These are phyloP conservation scores for Montipora capitata DNA, from an alignment of 92 coral and sea anemone species.

Conservation along the genomic window DNA sequence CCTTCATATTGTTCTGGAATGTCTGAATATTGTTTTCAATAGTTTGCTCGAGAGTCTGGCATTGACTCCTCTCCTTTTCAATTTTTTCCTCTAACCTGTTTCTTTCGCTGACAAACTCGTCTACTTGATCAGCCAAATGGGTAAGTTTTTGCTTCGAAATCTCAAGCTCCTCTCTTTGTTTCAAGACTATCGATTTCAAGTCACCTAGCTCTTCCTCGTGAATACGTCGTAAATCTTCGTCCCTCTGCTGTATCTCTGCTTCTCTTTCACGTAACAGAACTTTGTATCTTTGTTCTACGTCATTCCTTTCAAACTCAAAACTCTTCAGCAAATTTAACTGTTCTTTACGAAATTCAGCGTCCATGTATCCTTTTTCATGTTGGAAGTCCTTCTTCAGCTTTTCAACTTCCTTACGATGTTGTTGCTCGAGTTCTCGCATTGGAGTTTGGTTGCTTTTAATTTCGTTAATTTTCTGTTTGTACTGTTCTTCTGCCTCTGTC, in stretches of 20 bases:
- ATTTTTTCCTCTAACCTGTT: slow-evolving; percentile 66
- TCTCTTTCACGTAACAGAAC: slow-evolving; percentile 74
- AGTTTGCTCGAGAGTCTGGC: slow-evolving; percentile 37
- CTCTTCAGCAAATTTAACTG: slow-evolving; percentile 86
- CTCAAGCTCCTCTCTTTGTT: slow-evolving; percentile 67
- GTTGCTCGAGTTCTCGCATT: slow-evolving; percentile 47
- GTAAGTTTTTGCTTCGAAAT: slow-evolving; percentile 53
- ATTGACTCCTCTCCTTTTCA: slow-evolving; percentile 58
- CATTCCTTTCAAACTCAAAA: slow-evolving; percentile 91
- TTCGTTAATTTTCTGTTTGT: slow-evolving; percentile 64
- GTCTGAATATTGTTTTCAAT: slow-evolving; percentile 20
- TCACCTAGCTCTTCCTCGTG: slow-evolving; percentile 63
- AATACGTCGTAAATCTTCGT: slow-evolving; percentile 45
- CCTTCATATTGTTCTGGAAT: slow-evolving; percentile 34
- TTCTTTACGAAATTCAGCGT: slow-evolving; percentile 85
- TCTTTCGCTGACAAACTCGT: slow-evolving; percentile 72
- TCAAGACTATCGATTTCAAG: slow-evolving; percentile 44
- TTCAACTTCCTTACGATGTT: slow-evolving; percentile 76
- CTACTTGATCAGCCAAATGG: slow-evolving; percentile 65
- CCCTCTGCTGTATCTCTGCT: slow-evolving; percentile 71
- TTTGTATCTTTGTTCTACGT: slow-evolving; percentile 79
- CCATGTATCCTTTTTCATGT: slow-evolving; percentile 80
- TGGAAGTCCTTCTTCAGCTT: slow-evolving; percentile 70
- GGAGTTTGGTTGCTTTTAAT: slow-evolving; percentile 74
- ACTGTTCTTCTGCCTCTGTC: slow-evolving; percentile 67